Percentiles rank a stretch among this genome's conserved stretches.
Conservation (phyloP, 2,113 vertebrate genomes). For the Tinamus guttatus region DNA sequence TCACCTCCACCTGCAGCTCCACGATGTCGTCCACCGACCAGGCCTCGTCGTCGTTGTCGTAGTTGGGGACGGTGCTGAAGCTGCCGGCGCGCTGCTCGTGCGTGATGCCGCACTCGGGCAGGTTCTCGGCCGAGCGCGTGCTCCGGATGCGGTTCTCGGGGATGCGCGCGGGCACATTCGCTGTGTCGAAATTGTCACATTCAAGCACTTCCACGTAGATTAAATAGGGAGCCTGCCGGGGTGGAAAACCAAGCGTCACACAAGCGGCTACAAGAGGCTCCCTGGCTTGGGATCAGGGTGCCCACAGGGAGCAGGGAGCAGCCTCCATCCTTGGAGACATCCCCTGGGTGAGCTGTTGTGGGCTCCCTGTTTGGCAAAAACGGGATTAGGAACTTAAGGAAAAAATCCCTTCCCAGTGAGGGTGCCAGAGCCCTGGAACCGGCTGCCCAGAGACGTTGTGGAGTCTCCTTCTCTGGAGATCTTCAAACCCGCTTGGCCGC, state of each 20-base stretch:
- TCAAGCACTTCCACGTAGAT: slow-evolving; percentile 97
- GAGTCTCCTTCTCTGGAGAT: too few species aligned
- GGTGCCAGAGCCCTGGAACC: too few species aligned
- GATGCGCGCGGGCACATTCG: slow-evolving; percentile 89
- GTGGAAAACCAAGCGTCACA: background rate
- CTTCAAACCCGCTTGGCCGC: too few species aligned
- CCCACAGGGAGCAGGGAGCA: too few species aligned
- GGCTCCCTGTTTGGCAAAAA: too few species aligned
- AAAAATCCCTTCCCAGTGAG: too few species aligned
- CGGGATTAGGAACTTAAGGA: too few species aligned
- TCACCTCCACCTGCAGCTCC: slow-evolving; percentile 95
- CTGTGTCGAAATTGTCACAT: slow-evolving; percentile 95
- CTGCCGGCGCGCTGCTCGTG: slow-evolving; percentile 88
- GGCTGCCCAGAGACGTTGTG: too few species aligned
- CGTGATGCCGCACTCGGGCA: slow-evolving; percentile 88
- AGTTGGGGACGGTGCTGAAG: slow-evolving; percentile 93
- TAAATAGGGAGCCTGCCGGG: slow-evolving; percentile 89
- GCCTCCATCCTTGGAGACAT: too few species aligned
- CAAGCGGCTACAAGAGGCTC: too few species aligned
- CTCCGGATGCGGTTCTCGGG: slow-evolving; percentile 95
- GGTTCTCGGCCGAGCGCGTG: slow-evolving; percentile 94
- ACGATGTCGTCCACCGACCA: slow-evolving; percentile 96
- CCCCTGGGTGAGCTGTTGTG: too few species aligned
- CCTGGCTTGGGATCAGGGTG: too few species aligned
- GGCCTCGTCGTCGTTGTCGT: slow-evolving; percentile 95